Conservation (phyloP, 2,113 vertebrate genomes). For the Ptyas mucosa region DNA sequence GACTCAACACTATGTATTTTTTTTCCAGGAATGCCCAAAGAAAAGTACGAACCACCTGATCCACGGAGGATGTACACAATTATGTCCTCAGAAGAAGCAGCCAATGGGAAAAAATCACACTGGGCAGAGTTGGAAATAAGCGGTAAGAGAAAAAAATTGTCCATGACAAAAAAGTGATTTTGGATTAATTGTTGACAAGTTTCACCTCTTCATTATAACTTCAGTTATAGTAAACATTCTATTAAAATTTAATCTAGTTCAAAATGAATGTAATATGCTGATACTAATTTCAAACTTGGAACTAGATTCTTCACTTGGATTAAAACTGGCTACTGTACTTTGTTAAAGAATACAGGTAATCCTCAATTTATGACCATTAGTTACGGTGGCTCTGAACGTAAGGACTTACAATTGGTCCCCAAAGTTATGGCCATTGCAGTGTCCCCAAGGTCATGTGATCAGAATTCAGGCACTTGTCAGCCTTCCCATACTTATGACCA, state of each 20-base stretch:
- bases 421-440: not conserved
- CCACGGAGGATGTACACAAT: constrained; percentile 99
- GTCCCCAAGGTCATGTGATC: not conserved
- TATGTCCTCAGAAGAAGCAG: constrained; percentile 96
- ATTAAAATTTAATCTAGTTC: not conserved
- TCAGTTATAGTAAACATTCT: not conserved
- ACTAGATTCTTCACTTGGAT: not conserved
- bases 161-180: not conserved
- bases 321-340: not conserved
- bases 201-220: not conserved
- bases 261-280: not conserved
- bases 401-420: not conserved
- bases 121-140: constrained; percentile 99
- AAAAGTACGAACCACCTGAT: constrained; percentile 99
- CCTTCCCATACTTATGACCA: not conserved
- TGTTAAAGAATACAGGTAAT: not conserved
- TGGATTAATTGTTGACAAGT: not conserved
- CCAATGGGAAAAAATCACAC: constrained; percentile 97
- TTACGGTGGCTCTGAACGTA: not conserved
- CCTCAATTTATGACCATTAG: not conserved
- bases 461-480: not conserved
- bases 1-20: not conserved
- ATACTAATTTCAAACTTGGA: not conserved
- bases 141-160: constrained; percentile 73
- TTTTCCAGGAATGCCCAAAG: constrained; percentile 95